These are phyloP conservation scores for Catharus minimus DNA, from an alignment of 2,113 vertebrate genomes.

Conservation along the genomic window DNA sequence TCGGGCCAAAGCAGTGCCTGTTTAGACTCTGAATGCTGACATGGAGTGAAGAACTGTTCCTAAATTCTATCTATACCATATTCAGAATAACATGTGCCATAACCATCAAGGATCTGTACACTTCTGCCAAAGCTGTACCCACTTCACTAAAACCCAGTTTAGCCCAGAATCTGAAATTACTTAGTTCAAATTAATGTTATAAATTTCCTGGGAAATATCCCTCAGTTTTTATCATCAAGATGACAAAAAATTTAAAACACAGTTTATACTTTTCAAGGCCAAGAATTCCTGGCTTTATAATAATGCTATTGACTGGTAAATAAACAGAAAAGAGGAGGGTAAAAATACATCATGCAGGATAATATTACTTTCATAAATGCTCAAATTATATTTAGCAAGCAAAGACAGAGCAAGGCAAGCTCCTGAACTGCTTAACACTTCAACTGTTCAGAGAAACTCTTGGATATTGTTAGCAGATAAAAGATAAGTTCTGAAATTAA, in stretches of 20 bases:
- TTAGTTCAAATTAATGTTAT: background rate
- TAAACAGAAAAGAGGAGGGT: background rate
- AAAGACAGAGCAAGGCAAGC: background rate
- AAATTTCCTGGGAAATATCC: background rate
- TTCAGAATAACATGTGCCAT: background rate
- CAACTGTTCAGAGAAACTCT: background rate
- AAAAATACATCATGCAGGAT: background rate
- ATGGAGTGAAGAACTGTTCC: background rate
- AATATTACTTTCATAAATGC: background rate
- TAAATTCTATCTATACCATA: background rate
- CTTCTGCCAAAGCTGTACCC: background rate
- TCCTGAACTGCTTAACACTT: background rate
- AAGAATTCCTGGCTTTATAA: background rate
- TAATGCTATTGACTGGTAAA: background rate
- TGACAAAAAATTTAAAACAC: background rate
- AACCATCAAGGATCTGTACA: background rate
- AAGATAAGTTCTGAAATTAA: background rate
- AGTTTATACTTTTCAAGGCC: background rate
- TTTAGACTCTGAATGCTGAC: background rate
- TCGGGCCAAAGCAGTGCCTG: background rate
- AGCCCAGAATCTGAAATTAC: background rate
- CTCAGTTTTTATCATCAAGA: background rate
- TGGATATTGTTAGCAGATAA: constrained; percentile 2
- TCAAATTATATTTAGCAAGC: background rate
- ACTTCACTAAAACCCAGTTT: background rate